Conservation (phyloP, 2,113 vertebrate genomes). For the Parus major region DNA sequence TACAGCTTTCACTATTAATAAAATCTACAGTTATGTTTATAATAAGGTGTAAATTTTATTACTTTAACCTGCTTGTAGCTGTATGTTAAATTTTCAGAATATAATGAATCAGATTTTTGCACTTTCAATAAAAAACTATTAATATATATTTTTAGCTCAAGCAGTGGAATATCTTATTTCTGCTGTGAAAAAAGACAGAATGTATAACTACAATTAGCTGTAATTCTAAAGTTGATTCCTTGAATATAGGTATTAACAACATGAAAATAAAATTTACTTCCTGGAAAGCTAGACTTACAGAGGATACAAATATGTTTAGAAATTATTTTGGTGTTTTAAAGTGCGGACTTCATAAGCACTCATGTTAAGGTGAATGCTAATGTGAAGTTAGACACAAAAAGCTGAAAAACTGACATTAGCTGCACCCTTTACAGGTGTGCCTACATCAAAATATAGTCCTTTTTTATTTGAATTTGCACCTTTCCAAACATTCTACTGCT, state of each 20-base stretch:
- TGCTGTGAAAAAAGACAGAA: background rate
- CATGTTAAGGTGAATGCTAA: background rate
- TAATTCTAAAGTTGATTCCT: background rate
- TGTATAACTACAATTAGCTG: background rate
- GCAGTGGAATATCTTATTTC: background rate
- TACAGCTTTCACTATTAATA: background rate
- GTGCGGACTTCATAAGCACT: background rate
- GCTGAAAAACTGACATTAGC: background rate
- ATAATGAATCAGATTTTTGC: background rate
- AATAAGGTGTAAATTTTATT: background rate
- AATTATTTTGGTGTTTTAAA: background rate
- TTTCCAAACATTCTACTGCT: background rate
- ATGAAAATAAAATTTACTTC: background rate
- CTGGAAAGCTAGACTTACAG: background rate
- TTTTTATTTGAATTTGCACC: background rate
- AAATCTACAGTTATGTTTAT: background rate
- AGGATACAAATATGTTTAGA: background rate
- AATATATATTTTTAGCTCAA: background rate
- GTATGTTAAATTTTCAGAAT: background rate
- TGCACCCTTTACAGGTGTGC: background rate
- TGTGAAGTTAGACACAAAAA: background rate
- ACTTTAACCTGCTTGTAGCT: background rate
- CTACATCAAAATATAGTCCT: background rate
- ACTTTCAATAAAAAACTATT: background rate
- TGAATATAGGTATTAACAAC: background rate